Evolutionary conservation across 92 coral and sea anemone species (phyloP).

Genomic region (Epizoanthus rinbou): DNA sequence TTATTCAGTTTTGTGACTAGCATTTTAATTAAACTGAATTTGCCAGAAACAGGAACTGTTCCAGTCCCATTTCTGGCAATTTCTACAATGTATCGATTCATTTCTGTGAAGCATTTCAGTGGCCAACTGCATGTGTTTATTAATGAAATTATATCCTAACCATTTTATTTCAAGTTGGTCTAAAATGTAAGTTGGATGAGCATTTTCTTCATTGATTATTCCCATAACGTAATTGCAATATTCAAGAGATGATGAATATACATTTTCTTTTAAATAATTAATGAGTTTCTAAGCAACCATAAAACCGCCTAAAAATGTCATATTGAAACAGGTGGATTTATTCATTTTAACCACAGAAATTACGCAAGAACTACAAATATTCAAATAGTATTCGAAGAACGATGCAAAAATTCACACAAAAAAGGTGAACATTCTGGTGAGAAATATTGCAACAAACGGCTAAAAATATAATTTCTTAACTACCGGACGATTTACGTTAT

Average conservation of each 20-base stretch:
- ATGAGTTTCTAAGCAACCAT: conserved; percentile 23
- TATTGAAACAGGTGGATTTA: conserved; percentile 35
- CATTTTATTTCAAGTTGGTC: not conserved
- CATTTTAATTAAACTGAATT: not conserved
- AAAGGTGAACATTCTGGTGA: not conserved
- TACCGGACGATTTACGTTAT: not conserved
- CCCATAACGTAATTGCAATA: not conserved
- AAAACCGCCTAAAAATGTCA: conserved; percentile 9
- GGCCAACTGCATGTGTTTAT: not conserved
- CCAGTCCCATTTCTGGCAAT: not conserved
- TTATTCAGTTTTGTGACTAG: not conserved
- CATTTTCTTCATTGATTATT: not conserved
- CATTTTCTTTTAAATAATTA: not conserved
- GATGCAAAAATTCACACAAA: not conserved
- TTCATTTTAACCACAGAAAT: conserved; percentile 11
- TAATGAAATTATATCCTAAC: not conserved
- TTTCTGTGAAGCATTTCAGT: not conserved
- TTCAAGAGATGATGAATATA: conserved; percentile 5
- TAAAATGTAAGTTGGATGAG: not conserved
- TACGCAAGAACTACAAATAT: conserved; percentile 37
- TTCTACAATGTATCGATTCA: not conserved
- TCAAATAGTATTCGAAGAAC: not conserved
- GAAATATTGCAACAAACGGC: not conserved
- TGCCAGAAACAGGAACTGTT: not conserved
- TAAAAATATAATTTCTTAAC: not conserved